phyloP scores from a whole-genome alignment of 2,888 invertebrate species.

The Ellobium chinense region DNA sequence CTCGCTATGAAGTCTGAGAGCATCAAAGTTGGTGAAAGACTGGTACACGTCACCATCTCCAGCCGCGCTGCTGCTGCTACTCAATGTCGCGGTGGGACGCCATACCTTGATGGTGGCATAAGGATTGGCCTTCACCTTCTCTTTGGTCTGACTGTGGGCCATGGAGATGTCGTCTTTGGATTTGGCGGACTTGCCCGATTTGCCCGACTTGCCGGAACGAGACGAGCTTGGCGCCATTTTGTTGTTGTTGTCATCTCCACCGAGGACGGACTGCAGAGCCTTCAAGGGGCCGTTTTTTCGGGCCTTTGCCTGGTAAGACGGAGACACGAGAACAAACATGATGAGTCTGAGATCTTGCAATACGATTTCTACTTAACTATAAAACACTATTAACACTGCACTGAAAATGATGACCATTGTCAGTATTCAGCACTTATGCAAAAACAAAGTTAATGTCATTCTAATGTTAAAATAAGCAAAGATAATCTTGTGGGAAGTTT shows the following conservation, averaged over 20 bases:
- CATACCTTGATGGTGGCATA: constrained; percentile 71
- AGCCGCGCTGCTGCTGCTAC: constrained; percentile 43
- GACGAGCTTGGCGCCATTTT: background rate
- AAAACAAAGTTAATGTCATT: too few species aligned
- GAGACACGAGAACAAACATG: too few species aligned
- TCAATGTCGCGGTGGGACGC: constrained; percentile 65
- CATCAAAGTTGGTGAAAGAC: constrained; percentile 51
- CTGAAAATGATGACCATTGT: background rate
- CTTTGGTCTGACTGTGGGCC: constrained; percentile 39
- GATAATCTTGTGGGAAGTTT: too few species aligned
- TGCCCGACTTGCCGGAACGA: background rate
- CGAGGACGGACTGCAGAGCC: constrained; percentile 64
- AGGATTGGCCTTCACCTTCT: constrained; percentile 61
- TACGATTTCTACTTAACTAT: background rate
- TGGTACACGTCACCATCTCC: constrained; percentile 55
- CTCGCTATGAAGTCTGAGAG: constrained; percentile 5
- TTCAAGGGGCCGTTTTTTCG: constrained; percentile 71
- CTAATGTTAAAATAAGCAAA: too few species aligned
- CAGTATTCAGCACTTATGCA: background rate
- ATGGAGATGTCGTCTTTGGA: constrained; percentile 62
- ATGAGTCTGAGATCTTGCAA: too few species aligned
- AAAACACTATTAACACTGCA: background rate
- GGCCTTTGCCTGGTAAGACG: constrained; percentile 55
- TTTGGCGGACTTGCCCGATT: background rate
- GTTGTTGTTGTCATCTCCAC: background rate